Base-by-base conservation (phyloP, 1,140 invertebrate species). In the Steinernema feltiae region DNA sequence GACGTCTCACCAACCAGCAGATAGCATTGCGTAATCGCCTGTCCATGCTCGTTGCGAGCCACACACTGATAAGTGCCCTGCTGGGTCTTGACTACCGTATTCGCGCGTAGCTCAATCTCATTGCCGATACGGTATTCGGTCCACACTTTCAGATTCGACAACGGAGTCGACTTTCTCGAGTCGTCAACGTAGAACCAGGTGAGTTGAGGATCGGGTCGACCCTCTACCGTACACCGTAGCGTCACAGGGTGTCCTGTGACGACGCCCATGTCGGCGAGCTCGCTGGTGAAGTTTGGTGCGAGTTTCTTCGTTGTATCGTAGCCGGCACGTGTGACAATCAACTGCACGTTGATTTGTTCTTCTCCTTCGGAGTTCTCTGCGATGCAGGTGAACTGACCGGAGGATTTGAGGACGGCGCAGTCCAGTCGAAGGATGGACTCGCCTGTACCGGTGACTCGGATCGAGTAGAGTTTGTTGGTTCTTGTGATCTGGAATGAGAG, bases 31-130 rank as follows among this genome's bases (percentile, higher is more conserved):
- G 78, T 72, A 18, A 74, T 77, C 0, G 78, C 80, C 35, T 74
- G 21, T 41, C 82, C 82, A 17, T 71, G 35, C 35, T 71, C 32
- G 63, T 83, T 84, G 0, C 70, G 76, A 15, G 82, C 82, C 21
- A 83, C 48, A 32, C 80, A 82, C 41, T 82, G 82, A 76, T 84
- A 84, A 24, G 79, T 80, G 78, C 80, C 80, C 35, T 84, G 82
- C 75, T 82, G 81, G 12, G 69, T 30, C 32, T 74, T 72, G 31
- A 80, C 32, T n/a, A 81, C 81, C 17, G 79, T 69, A 27, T 74
- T 72, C 7, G 73, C 71, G 32, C 80, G 71, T 2, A 82, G 30
- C 48, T 82, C 81, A 12, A 72, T 17, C 18, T 75, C 79, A 71
- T 74, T 73, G 46, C 74, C 78, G 30, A 69, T 35, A 24, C 81